Evolutionary conservation across 2,888 invertebrate genomes (phyloP), one percentile per base, ranked within the genome.

Genomic region (Campoletis raptor): DNA sequence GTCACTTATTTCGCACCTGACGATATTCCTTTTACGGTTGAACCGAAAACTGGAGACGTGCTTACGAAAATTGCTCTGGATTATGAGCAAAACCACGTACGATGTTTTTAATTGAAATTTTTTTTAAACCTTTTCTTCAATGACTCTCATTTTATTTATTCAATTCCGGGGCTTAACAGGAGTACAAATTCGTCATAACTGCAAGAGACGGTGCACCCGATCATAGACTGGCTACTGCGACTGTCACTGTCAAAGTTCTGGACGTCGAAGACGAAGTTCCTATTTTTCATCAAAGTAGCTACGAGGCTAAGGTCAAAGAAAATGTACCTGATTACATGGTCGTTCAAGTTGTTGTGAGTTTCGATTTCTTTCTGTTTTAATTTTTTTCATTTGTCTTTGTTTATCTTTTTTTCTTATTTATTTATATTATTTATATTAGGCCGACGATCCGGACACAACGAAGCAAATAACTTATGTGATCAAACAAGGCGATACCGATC

Each of bases 161-260:
- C n/a, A 21, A 9, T 61, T 10, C 12, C 42, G 18, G 37, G n/a
- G 61, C 42, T 10, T 74, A n/a, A 7, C 81, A 97, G 97, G 96
- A 96, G 66, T 97, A 97, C 92, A 96, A 96, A 87, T 97, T 98
- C 94, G 98, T 98, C 64, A 98, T 98, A 10, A 98, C 98, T 0
- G 98, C 98, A 0, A 97, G 96, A 92, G 98, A 98, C 92, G 97
- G 98, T 30, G 98, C 98, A 0, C 96, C 97, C 0, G 98, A 98
- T 95, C 97, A 97, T 5, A 96, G 98, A 18, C 95, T 98, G 54
- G 98, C 98, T 2, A 98, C 98, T 0, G 98, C 98, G 0, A 97
- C 98, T 0, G 98, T 98, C 12, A 97, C 97, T 0, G 96, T 98
- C 0, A 95, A 95, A 90, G 98, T 98, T 0, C 95, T 96, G 76